Percentiles rank a stretch among this genome's conserved stretches.
Evolutionary conservation across 2,113 vertebrate species (phyloP).

Genomic region (Gallinago jamesoni): DNA sequence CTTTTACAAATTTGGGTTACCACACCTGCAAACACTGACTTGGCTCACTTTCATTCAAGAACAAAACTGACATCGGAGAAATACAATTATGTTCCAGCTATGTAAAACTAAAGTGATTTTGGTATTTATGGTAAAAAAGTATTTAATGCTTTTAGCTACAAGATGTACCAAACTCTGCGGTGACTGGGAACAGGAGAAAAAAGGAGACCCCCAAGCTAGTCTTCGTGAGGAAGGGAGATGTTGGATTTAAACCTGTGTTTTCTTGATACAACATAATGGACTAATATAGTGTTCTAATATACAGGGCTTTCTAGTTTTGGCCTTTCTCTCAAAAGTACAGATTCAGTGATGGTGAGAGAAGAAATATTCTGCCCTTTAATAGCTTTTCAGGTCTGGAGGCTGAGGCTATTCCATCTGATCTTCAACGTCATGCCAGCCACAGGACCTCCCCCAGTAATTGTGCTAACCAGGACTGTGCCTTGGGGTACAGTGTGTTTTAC

Average conservation of each 20-base stretch:
- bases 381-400: background rate
- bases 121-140: background rate
- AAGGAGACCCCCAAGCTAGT: background rate
- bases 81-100: background rate
- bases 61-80: background rate
- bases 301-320: background rate
- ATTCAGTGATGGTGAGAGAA: background rate
- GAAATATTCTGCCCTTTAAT: background rate
- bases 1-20: background rate
- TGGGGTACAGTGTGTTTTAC: background rate
- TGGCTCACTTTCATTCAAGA: background rate
- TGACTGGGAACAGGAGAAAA: background rate
- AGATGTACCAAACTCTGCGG: background rate
- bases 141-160: background rate
- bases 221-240: background rate
- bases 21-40: background rate
- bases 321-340: background rate
- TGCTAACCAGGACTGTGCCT: fast-evolving
- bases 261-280: background rate
- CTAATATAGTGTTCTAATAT: background rate
- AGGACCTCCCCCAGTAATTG: background rate
- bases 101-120: background rate
- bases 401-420: background rate
- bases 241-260: background rate
- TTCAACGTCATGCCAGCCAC: fast-evolving